Base-by-base conservation (phyloP, 2,797 vertebrate genomes). In the Apogon hyalosoma region DNA sequence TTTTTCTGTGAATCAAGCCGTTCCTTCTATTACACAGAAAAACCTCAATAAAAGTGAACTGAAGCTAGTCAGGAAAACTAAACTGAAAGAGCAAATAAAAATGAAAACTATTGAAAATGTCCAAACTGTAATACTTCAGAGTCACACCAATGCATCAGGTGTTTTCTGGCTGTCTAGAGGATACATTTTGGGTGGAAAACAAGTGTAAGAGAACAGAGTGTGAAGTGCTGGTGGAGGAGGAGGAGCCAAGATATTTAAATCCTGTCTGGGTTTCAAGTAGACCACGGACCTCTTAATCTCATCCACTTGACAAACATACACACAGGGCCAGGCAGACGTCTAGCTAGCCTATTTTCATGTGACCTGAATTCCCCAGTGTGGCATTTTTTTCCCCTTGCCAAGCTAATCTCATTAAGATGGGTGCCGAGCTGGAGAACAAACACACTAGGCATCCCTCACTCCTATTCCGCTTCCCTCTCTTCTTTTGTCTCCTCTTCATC, bases 261-360 rank as follows among this genome's bases (percentile, higher is more conserved):
- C 89, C 90, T 86, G 89, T 92, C 90, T 92, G 90, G 88, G 85
- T 90, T 91, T 88, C 88, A 90, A 89, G 85, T 89, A 87, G 87
- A 90, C 79, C 79, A 73, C 66, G 81, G 87, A 88, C 86, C 84
- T 89, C 85, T 89, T 92, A 92, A 92, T 92, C 90, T 90, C 83
- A 91, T 91, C 90, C 86, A 87, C 87, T 92, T 88, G 86, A 90
- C 83, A 91, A 88, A 92, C 86, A 91, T 74, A 89, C 82, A 89
- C 86, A 82, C 87, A 80, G 70, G 82, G 83, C 85, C 79, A 84
- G 89, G 88, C 92, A 93, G 92, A 92, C 87, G 89, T 94, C 91
- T 92, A 88, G 90, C 90, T 93, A 90, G 88, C 90, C 87, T 91
- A 92, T 94, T 94, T 94, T 89, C 92, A 93, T 93, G 87, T 94